Conservation (phyloP, 1,140 invertebrate species). For the Harpegnathos saltator region DNA sequence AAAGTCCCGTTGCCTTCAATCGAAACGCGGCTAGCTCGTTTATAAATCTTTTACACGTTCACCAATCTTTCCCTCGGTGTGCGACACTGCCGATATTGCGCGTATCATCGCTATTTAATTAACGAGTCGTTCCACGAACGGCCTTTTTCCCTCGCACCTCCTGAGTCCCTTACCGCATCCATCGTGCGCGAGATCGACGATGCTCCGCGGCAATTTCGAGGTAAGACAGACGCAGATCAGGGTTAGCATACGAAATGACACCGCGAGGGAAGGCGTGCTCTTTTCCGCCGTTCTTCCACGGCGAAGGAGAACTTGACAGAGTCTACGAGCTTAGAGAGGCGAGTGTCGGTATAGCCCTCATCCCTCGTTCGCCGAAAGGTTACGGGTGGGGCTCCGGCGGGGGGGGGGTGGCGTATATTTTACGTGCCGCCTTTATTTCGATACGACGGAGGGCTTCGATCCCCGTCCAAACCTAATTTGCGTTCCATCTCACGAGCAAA, state of each 20-base stretch:
- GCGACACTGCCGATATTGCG: no score
- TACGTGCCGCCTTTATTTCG: conserved; percentile 84
- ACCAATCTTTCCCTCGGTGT: no score
- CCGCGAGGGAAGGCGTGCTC: conserved; percentile 35
- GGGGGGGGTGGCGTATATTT: conserved; percentile 78
- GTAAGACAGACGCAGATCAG: conserved; percentile 4
- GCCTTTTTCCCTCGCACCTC: neutral
- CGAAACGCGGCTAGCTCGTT: no score
- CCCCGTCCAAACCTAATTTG: conserved; percentile 84
- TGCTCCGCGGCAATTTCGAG: conserved; percentile 39
- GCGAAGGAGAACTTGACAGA: conserved; percentile 48
- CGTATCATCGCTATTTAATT: neutral
- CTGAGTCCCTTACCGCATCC: neutral
- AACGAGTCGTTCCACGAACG: neutral
- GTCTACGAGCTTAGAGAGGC: conserved; percentile 34
- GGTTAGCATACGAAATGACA: conserved; percentile 62
- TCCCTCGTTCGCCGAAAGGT: conserved; percentile 57
- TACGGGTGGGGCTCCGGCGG: conserved; percentile 31
- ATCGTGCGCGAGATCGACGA: neutral
- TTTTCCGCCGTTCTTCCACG: conserved; percentile 42
- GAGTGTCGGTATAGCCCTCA: conserved; percentile 30
- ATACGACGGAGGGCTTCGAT: conserved; percentile 81
- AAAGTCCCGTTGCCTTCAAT: no score
- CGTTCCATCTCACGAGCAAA: conserved; percentile 84
- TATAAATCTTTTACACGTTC: no score